Evolutionary conservation across 2,888 invertebrate species (phyloP), one percentile per base, ranked within the genome.

Genomic region (Muschampia staudingeri): DNA sequence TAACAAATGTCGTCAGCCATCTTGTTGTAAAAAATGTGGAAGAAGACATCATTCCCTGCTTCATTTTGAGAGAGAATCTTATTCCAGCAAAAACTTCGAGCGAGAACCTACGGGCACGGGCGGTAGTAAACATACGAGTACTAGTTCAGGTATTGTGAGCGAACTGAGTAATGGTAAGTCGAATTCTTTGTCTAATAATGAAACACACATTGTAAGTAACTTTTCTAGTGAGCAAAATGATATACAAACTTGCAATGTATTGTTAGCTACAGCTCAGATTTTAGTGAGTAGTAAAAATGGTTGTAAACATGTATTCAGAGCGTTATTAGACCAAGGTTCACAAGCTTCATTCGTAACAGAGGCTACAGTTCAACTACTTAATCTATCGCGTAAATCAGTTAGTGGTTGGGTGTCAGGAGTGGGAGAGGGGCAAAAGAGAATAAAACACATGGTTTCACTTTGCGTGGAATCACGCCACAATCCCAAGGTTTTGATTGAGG

Each of bases 31-130:
- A 0, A 72, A 61, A 14, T 88, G 86, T 83, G 83, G 85, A 4
- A 40, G 82, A 34, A 77, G 82, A 25, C 88, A 87, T 77, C 88
- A 88, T 44, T 70, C 81, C 2, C 12, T 87, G 11, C 70, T 88
- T 9, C 86, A 88, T 25, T 40, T 75, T 16, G 82, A 83, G 40
- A 83, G 25, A 65, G 34, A 7, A 8, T 52, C 1, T 52, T 9
- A 56, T 19, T 56, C 19, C 8, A 2, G 79, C 25, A 11, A 61
- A 25, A 56, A 34, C 34, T 34, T 34, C 34, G 34, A 34, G 34
- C 2, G 34, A 34, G 34, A 34, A 34, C 34, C 34, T 34, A 34
- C 34, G 34, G 34, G 3, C 34, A 34, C 34, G 34, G 4, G 34
- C 34, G 34, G 34, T 34, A 34, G 34, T 34, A 34, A 34, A 19